These are phyloP conservation scores for Oryctolagus cuniculus DNA, from an alignment of 2,113 vertebrate genomes.

Conservation along the genomic window DNA sequence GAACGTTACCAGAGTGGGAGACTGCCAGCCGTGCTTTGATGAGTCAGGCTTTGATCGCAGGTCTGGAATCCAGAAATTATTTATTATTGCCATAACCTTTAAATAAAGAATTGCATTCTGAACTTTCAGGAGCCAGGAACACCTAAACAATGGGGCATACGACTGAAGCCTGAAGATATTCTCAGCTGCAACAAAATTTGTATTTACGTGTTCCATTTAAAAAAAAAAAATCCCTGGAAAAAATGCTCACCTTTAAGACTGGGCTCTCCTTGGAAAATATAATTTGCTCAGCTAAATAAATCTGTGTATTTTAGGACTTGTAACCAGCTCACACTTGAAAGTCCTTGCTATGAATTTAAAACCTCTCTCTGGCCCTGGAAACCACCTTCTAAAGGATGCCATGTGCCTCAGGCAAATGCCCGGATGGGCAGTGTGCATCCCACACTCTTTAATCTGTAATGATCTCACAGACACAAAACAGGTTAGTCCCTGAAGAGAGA, in stretches of 20 bases:
- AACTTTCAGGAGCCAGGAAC: background rate
- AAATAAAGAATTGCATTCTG: background rate
- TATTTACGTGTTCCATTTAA: conserved; percentile 21
- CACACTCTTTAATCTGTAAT: conserved; percentile 72
- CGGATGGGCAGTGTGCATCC: background rate
- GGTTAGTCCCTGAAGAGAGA: conserved; percentile 82
- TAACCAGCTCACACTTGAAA: conserved; percentile 73
- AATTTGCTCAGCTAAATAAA: conserved; percentile 71
- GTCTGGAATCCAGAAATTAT: conserved; percentile 47
- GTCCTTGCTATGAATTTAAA: conserved; percentile 45
- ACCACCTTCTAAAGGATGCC: conserved; percentile 55
- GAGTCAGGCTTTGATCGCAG: background rate
- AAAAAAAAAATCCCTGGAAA: conserved; percentile 60
- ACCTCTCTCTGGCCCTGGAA: conserved; percentile 50
- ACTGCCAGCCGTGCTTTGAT: too few relatives aligned
- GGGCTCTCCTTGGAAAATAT: conserved; percentile 68
- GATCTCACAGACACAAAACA: conserved; percentile 82
- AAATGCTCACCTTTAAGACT: conserved; percentile 63
- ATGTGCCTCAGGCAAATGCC: conserved; percentile 56
- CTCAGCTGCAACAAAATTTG: conserved; percentile 29
- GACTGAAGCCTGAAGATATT: conserved; percentile 27
- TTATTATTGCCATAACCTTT: background rate
- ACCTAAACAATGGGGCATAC: background rate
- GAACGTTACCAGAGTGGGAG: background rate
- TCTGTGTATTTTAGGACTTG: conserved; percentile 62